These are phyloP conservation scores for Pavo muticus DNA, from an alignment of 2,113 vertebrate species.

Conservation along the genomic window DNA sequence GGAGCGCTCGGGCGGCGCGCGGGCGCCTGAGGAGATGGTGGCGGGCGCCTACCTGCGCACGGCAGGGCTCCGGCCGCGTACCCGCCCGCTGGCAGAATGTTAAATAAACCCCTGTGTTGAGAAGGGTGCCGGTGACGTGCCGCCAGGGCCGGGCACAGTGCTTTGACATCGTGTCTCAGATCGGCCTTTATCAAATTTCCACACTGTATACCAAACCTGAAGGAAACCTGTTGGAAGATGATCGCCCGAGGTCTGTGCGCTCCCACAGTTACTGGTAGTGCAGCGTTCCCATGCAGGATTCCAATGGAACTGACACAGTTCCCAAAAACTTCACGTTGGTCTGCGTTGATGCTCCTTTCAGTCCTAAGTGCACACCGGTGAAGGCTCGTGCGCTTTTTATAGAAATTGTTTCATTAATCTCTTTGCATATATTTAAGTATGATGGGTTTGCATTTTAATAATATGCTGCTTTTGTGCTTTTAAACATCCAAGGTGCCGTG, in stretches of 20 bases:
- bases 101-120: too few species aligned
- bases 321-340: not conserved
- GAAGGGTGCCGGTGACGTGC: too few species aligned
- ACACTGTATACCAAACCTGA: too few species aligned
- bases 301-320: not conserved
- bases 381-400: not conserved
- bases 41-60: too few species aligned
- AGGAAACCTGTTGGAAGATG: too few species aligned
- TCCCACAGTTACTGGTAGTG: not conserved
- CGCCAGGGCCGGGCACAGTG: too few species aligned
- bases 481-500: conserved; percentile 79
- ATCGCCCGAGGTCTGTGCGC: too few species aligned
- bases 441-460: conserved; percentile 53
- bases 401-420: conserved; percentile 46
- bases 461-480: conserved; percentile 58
- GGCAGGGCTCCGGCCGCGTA: too few species aligned
- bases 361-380: conserved; percentile 16
- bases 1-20: too few species aligned
- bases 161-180: not conserved
- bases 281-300: conserved; percentile 1
- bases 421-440: conserved; percentile 48
- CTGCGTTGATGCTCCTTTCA: not conserved
- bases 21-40: too few species aligned
- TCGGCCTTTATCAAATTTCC: not conserved
- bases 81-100: too few species aligned